Conservation (phyloP, 2,888 invertebrate genomes). For the Mythimna ferrago region DNA sequence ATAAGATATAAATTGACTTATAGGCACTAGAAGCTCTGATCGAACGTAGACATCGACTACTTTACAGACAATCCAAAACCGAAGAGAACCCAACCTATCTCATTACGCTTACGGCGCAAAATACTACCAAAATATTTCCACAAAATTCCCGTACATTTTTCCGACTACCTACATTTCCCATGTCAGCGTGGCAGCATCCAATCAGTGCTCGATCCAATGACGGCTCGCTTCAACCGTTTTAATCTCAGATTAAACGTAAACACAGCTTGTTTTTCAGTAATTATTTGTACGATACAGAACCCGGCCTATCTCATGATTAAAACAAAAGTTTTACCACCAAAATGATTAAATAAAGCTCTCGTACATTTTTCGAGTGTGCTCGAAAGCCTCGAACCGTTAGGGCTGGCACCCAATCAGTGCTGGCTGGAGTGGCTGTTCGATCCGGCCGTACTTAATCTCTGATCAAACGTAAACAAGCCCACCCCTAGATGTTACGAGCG, state of each 20-base stretch:
- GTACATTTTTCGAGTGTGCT: slow-evolving; percentile 51
- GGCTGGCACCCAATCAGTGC: slow-evolving; percentile 62
- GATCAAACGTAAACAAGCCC: slow-evolving; percentile 60
- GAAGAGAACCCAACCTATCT: slow-evolving; percentile 2
- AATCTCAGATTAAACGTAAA: slow-evolving; percentile 63
- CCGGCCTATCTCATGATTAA: slow-evolving; percentile 11
- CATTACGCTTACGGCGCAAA: not conserved
- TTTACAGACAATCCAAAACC: not conserved
- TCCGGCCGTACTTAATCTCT: slow-evolving; percentile 67
- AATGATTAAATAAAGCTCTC: slow-evolving; percentile 42
- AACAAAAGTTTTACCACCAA: slow-evolving; percentile 27
- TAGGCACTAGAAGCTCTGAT: not conserved
- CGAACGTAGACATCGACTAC: slow-evolving; percentile 11
- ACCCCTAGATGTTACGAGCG: slow-evolving; percentile 37
- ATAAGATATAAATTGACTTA: no score
- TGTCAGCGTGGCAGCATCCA: slow-evolving; percentile 48
- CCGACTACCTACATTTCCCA: not conserved
- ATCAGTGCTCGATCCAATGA: slow-evolving; percentile 54
- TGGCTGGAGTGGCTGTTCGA: slow-evolving; percentile 61
- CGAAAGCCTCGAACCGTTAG: slow-evolving; percentile 31
- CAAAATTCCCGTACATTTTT: slow-evolving; percentile 24
- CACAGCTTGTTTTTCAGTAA: slow-evolving; percentile 25
- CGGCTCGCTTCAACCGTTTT: slow-evolving; percentile 50
- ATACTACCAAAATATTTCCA: slow-evolving; percentile 15
- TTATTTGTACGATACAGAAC: slow-evolving; percentile 4